Evolutionary conservation across 2,797 vertebrate species (phyloP).

Genomic region (Apogon hyalosoma): DNA sequence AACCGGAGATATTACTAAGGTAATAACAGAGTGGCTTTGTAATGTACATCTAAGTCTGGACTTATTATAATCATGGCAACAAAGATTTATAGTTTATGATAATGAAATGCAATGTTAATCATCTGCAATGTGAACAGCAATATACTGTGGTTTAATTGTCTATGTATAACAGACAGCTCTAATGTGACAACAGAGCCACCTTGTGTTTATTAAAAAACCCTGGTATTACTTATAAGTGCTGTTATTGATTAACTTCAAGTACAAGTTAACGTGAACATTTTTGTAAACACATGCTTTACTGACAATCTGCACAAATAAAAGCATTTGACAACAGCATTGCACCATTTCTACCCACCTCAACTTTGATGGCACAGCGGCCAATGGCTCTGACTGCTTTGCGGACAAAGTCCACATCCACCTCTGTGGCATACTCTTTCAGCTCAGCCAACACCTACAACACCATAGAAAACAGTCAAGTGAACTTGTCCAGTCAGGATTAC

Average conservation of each 20-base stretch:
- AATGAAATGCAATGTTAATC: neutral
- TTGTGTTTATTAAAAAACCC: conserved; percentile 20
- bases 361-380: conserved; percentile 98
- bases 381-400: conserved; percentile 96
- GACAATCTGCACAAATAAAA: neutral
- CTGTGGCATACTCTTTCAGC: conserved; percentile 96
- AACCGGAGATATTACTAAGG: neutral
- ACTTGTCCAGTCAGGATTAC: neutral
- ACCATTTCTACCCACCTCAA: conserved; percentile 87
- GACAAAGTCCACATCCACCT: conserved; percentile 98
- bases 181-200: conserved; percentile 14
- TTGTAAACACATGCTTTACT: neutral
- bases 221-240: neutral
- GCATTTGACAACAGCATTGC: neutral
- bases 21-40: neutral
- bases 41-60: neutral
- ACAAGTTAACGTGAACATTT: neutral
- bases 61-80: neutral
- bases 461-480: conserved; percentile 2
- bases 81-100: neutral
- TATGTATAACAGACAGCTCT: neutral
- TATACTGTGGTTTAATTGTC: neutral
- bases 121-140: conserved; percentile 11
- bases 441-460: conserved; percentile 92
- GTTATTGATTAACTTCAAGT: neutral